Conservation (phyloP, 2,797 vertebrate genomes). For the Discoglossus pictus region DNA sequence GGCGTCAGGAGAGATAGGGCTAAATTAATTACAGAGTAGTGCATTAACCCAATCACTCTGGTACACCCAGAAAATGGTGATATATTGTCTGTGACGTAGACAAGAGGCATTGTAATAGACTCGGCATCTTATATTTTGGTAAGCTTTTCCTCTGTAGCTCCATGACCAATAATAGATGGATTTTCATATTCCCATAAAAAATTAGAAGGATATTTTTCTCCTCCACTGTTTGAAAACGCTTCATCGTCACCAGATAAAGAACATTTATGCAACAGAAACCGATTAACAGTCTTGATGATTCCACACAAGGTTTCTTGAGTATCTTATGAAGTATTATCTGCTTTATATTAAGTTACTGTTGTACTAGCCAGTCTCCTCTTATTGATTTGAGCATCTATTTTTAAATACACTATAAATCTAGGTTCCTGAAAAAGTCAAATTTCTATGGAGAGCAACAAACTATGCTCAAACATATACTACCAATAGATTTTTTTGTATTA, state of each 20-base stretch:
- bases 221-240: background rate
- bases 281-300: background rate
- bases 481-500: background rate
- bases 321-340: background rate
- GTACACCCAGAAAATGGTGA: background rate
- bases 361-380: background rate
- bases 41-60: constrained; percentile 10
- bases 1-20: constrained; percentile 8
- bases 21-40: constrained; percentile 25
- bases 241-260: too few relatives aligned
- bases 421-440: constrained; percentile 9
- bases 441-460: constrained; percentile 18
- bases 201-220: too few relatives aligned
- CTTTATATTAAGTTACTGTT: constrained; percentile 7
- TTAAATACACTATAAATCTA: background rate
- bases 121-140: too few relatives aligned
- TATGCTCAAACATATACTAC: constrained; percentile 10
- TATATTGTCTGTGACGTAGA: too few relatives aligned
- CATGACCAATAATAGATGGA: too few relatives aligned
- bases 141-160: too few relatives aligned
- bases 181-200: too few relatives aligned
- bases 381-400: constrained; percentile 7
- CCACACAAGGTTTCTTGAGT: background rate
- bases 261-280: too few relatives aligned
- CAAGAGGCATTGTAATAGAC: too few relatives aligned